These are phyloP conservation scores for Volucella inflata DNA, from an alignment of 2,888 invertebrate genomes.

Conservation along the genomic window DNA sequence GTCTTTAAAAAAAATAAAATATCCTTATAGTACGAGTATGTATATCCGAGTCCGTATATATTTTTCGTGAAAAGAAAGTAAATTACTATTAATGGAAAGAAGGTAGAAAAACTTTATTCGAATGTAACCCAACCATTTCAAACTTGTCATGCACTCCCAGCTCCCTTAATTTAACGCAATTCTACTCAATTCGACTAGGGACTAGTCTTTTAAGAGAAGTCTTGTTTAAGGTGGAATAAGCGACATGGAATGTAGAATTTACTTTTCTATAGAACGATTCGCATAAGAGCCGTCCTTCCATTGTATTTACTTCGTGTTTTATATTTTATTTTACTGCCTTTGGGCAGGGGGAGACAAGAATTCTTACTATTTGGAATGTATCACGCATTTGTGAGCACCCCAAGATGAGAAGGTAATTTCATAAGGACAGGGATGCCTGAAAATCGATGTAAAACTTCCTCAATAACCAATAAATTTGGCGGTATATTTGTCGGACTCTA, in stretches of 20 bases:
- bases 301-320: background rate
- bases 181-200: background rate
- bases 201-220: constrained; percentile 1
- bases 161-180: constrained; percentile 32
- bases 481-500: too few species aligned
- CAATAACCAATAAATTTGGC: too few species aligned
- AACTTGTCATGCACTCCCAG: background rate
- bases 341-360: too few species aligned
- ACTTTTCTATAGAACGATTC: constrained; percentile 29
- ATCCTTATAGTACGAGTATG: background rate
- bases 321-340: too few species aligned
- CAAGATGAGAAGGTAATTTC: too few species aligned
- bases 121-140: constrained; percentile 33
- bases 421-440: too few species aligned
- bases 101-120: constrained; percentile 58
- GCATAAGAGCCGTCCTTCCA: background rate
- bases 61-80: constrained; percentile 65
- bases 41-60: constrained; percentile 11
- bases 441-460: too few species aligned
- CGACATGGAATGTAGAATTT: constrained; percentile 24
- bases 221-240: background rate
- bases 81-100: constrained; percentile 74
- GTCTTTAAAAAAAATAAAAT: constrained; percentile 2
- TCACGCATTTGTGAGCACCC: too few species aligned
- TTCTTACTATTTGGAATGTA: too few species aligned